These are phyloP conservation scores for Myotis findleyi DNA, from an alignment of 2,797 vertebrate species.

Conservation along the genomic window DNA sequence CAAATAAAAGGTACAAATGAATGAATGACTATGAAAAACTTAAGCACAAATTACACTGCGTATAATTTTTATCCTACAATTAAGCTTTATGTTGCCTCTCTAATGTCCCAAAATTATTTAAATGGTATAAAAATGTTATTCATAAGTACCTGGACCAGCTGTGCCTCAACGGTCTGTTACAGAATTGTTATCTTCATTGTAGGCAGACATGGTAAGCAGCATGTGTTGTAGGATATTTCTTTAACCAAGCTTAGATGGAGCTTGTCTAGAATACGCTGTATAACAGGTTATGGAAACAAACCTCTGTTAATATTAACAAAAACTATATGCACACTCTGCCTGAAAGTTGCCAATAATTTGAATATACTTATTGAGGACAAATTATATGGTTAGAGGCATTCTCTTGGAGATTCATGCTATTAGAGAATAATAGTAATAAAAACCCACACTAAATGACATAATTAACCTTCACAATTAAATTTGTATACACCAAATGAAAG, in stretches of 20 bases:
- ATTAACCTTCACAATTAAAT: conserved; percentile 59
- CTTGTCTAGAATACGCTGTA: background rate
- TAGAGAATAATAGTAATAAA: conserved; percentile 17
- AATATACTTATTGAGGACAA: background rate
- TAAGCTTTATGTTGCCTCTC: background rate
- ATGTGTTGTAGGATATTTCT: background rate
- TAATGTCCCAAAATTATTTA: background rate
- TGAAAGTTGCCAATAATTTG: background rate
- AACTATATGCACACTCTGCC: background rate
- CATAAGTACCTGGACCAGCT: background rate
- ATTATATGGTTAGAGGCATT: background rate
- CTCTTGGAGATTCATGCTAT: background rate
- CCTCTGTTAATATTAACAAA: background rate
- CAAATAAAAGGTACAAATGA: background rate
- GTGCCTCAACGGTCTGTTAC: background rate
- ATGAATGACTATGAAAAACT: background rate
- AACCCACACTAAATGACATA: background rate
- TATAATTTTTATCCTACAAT: background rate
- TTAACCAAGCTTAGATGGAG: background rate
- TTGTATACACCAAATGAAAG: conserved; percentile 16
- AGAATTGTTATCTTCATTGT: background rate
- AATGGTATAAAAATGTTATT: background rate
- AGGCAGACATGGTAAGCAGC: background rate
- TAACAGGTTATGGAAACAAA: background rate
- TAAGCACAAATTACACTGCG: background rate